Evolutionary conservation across 64 coral and sea anemone genomes (phyloP).

Genomic region (Anthopleura sola): DNA sequence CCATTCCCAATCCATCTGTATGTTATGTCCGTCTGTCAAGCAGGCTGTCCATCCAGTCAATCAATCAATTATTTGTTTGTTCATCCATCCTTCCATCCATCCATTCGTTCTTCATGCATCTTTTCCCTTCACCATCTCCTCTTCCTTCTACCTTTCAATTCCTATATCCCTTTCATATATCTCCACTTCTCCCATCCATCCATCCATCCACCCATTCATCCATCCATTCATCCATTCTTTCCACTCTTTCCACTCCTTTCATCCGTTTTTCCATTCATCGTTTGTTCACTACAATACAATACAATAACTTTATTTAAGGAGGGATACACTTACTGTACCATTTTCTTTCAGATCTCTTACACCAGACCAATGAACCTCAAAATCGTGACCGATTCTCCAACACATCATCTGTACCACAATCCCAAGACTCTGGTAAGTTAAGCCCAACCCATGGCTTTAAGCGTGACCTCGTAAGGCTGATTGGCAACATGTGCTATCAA

Average conservation of each 20-base stretch:
- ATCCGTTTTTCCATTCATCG: not conserved
- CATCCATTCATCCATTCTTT: not conserved
- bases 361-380: conserved; percentile 48
- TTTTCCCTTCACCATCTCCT: no score
- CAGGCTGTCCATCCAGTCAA: no score
- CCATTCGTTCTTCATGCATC: no score
- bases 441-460: conserved; percentile 90
- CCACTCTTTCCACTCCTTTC: not conserved
- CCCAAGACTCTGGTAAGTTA: conserved; percentile 50
- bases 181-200: not conserved
- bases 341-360: conserved; percentile 55
- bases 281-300: no score
- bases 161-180: not conserved
- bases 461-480: conserved; percentile 75
- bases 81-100: no score
- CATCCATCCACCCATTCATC: not conserved
- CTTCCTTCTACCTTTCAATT: no score
- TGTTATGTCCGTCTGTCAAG: no score
- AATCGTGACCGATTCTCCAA: conserved; percentile 36
- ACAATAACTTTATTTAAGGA: no score
- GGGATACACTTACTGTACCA: no score
- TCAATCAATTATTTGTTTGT: no score
- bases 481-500: conserved; percentile 90
- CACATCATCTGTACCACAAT: conserved; percentile 15
- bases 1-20: not conserved